A percentile compares a stretch with the other conserved stretches of the same genome.
Evolutionary conservation across 2,113 vertebrate species (phyloP).

Genomic region (Dolichallabes microphthalmus): DNA sequence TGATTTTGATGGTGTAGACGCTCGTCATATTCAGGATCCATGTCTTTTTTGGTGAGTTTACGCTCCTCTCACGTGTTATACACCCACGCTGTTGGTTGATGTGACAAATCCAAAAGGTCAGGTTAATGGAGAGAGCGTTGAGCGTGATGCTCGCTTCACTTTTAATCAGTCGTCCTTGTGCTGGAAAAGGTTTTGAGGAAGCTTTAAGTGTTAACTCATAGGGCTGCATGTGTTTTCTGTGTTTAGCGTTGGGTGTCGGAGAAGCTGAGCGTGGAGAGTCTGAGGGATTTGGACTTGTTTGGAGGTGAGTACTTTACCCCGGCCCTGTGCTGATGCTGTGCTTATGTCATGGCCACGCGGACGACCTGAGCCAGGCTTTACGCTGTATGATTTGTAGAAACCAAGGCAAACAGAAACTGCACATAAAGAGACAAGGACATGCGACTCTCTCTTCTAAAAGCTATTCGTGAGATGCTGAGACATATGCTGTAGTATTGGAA

Average conservation of each 20-base stretch:
- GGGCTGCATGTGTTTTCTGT: neutral
- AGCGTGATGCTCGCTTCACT: neutral
- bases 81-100: neutral
- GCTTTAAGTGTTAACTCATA: neutral
- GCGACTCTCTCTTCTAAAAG: neutral
- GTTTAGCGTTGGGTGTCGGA: conserved; percentile 95
- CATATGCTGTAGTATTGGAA: too few relatives aligned
- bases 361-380: neutral
- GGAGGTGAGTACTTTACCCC: conserved; percentile 81
- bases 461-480: neutral
- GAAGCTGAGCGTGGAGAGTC: conserved; percentile 97
- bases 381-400: neutral
- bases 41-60: conserved; percentile 79
- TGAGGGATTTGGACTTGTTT: conserved; percentile 95
- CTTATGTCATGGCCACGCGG: conserved; percentile 20
- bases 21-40: conserved; percentile 64
- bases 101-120: neutral
- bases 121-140: neutral
- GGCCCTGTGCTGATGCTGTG: conserved; percentile 27
- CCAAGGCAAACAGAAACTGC: neutral
- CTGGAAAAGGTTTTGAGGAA: neutral
- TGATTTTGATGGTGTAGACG: conserved; percentile 35
- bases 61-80: neutral
- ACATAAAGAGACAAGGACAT: neutral
- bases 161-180: neutral